Evolutionary conservation across 2,888 invertebrate genomes (phyloP).

Genomic region (Ectemnius lituratus): DNA sequence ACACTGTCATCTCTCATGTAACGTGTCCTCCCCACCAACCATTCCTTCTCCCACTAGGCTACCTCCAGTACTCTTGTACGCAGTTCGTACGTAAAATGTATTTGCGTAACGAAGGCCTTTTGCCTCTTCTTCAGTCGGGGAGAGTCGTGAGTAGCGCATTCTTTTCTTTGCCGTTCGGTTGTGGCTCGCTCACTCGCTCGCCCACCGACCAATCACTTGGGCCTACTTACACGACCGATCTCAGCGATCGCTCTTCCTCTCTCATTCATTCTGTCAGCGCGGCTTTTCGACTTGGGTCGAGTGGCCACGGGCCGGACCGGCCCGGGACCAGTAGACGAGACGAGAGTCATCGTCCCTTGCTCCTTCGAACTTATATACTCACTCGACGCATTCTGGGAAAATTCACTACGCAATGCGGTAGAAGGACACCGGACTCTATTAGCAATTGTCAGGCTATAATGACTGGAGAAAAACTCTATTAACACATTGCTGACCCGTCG

Average conservation of each 20-base stretch:
- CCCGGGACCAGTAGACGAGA: too few relatives aligned
- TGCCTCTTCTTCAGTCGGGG: slow-evolving; percentile 24
- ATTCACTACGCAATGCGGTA: too few relatives aligned
- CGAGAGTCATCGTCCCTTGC: too few relatives aligned
- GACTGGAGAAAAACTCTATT: too few relatives aligned
- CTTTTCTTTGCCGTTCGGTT: slow-evolving; percentile 22
- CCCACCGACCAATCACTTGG: neutral
- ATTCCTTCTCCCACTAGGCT: neutral
- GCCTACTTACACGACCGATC: too few relatives aligned
- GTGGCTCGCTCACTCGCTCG: neutral
- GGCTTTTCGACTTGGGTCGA: slow-evolving; percentile 22
- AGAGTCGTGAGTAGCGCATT: slow-evolving; percentile 19
- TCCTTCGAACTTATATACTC: too few relatives aligned
- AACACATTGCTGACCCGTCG: too few relatives aligned
- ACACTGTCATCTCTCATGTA: neutral
- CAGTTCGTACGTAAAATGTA: slow-evolving; percentile 22
- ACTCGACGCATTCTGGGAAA: too few relatives aligned
- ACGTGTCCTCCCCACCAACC: neutral
- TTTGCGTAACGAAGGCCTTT: slow-evolving; percentile 45
- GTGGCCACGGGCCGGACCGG: too few relatives aligned
- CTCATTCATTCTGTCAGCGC: slow-evolving; percentile 39
- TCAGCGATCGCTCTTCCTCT: neutral
- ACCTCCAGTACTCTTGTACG: neutral
- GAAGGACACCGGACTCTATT: too few relatives aligned
- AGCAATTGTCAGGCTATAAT: too few relatives aligned